Evolutionary conservation across 2,888 invertebrate species (phyloP).

Genomic region (Agriopis leucophaearia): DNA sequence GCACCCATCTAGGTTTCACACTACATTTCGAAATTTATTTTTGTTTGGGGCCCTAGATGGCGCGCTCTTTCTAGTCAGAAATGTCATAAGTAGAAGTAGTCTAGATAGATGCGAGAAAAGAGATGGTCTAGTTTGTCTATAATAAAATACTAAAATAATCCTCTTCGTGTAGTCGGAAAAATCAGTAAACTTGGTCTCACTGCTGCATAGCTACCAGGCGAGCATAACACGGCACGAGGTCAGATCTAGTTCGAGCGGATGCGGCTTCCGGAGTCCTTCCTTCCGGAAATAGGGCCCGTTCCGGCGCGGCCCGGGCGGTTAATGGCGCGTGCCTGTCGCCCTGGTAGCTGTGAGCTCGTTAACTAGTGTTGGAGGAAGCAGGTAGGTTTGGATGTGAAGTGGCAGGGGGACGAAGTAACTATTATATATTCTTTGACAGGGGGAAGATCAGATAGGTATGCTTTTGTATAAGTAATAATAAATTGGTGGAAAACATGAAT

Average conservation of each 20-base stretch:
- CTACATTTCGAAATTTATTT: too few relatives aligned
- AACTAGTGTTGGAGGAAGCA: slow-evolving; percentile 42
- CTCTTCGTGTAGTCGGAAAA: background rate
- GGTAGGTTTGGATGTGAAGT: background rate
- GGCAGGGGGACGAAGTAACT: background rate
- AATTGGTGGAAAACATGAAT: too few relatives aligned
- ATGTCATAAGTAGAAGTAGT: too few relatives aligned
- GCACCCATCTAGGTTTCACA: too few relatives aligned
- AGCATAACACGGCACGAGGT: slow-evolving; percentile 19
- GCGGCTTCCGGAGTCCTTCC: slow-evolving; percentile 72
- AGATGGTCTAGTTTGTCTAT: too few relatives aligned
- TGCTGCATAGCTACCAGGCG: slow-evolving; percentile 36
- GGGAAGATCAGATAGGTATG: too few relatives aligned
- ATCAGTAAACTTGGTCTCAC: slow-evolving; percentile 1
- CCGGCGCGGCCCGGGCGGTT: slow-evolving; percentile 61
- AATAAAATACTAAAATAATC: background rate
- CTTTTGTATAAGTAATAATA: too few relatives aligned
- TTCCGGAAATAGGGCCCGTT: slow-evolving; percentile 85
- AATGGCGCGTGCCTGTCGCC: slow-evolving; percentile 78
- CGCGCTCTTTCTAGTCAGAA: too few relatives aligned
- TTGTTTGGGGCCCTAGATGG: too few relatives aligned
- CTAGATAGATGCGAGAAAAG: too few relatives aligned
- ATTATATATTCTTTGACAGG: background rate
- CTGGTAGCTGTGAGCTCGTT: slow-evolving; percentile 71
- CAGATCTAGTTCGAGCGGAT: slow-evolving; percentile 24